Evolutionary conservation across 2,888 invertebrate genomes (phyloP).

Genomic region (Agriopis aurantiaria): DNA sequence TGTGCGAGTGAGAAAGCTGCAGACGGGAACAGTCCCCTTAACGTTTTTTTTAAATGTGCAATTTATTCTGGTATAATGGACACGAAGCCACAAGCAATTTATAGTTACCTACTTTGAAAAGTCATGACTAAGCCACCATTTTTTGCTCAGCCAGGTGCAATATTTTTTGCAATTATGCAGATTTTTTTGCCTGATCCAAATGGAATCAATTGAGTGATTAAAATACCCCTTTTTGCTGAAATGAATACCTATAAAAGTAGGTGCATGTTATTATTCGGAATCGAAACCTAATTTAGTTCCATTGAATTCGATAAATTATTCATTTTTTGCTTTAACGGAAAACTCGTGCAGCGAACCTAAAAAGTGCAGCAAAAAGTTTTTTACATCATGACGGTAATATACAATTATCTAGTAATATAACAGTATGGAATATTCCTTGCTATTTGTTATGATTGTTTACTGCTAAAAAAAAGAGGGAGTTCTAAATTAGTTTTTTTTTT

Average conservation of each 20-base stretch:
- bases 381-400: slow-evolving; percentile 12
- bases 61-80: too few relatives aligned
- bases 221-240: slow-evolving; percentile 34
- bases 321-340: slow-evolving; percentile 31
- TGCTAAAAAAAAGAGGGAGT: too few relatives aligned
- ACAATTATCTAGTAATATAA: neutral
- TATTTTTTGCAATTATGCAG: slow-evolving; percentile 9
- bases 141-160: slow-evolving; percentile 13
- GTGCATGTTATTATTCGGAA: slow-evolving; percentile 18
- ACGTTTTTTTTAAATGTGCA: too few relatives aligned
- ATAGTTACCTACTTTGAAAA: neutral
- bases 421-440: slow-evolving; percentile 17
- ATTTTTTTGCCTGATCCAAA: slow-evolving; percentile 21
- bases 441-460: neutral
- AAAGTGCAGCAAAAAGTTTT: slow-evolving; percentile 38
- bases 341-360: slow-evolving; percentile 36
- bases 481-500: too few relatives aligned
- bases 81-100: neutral
- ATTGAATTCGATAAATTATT: slow-evolving; percentile 32
- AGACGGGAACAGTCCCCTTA: too few relatives aligned
- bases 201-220: slow-evolving; percentile 42
- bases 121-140: neutral
- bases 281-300: slow-evolving; percentile 30
- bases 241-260: slow-evolving; percentile 29
- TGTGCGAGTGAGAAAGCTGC: too few relatives aligned